Base-by-base conservation (phyloP, 35 echinoderm and acorn worm species). In the Eucidaris tribuloides region DNA sequence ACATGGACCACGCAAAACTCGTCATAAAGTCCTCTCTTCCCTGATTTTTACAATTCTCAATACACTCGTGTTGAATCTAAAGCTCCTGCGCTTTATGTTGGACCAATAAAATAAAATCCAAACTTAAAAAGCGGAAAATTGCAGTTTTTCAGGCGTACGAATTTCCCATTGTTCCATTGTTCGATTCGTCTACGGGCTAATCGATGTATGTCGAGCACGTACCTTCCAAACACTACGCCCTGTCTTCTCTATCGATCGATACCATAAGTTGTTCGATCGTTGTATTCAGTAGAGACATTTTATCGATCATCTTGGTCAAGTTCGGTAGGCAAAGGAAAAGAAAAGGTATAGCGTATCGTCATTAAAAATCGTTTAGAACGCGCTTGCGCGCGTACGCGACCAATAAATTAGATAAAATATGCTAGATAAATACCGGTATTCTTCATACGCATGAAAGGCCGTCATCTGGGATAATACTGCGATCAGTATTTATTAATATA, bases 101-200 rank as follows among this genome's bases (percentile, higher is more conserved):
- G 48, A 36, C 68, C 68, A 74, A 74, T 74, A 74, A 74, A 74
- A 74, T 40, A 74, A 74, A 74, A 74, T 74, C 68, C 25, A 74
- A 74, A 41, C 44, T 74, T 42, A 74, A 17, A 74, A 74, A 40
- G 35, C 35, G 29, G 44, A 74, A 74, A 74, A 42, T 74, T 33
- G 34, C 28, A 42, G 24, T 42, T 36, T 17, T 14, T 40, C 38
- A 38, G 37, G 35, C 35, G 38, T 42, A 74, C 33, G 68, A 74
- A 74, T 44, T 40, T 36, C 38, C 37, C 44, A 42, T 74, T 74
- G 68, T 27, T 74, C 68, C 35, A 42, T 74, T 42, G 29, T 27
- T 27, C 44, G 35, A 40, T 42, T 74, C 44, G 68, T 74, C 68
- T 74, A n/a, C 44, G 11, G 29, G 34, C 35, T 74, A 74, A 42